phyloP scores from a whole-genome alignment of 2,888 invertebrate genomes.

The Scaptomyza cyrtandrae region DNA sequence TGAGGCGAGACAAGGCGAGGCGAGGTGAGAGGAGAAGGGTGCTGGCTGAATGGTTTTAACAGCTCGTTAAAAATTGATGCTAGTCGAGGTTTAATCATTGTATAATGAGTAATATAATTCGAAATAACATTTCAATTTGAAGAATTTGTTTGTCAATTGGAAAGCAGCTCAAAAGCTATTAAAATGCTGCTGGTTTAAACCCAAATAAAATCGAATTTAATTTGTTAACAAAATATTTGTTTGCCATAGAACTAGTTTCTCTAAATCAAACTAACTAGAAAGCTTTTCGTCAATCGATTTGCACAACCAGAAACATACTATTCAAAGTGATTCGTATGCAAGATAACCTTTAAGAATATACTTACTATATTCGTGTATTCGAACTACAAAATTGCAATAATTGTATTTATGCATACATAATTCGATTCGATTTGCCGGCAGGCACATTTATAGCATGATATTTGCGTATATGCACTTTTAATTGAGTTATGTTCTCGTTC shows the following conservation, averaged over 20 bases:
- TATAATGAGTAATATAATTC: constrained; percentile 15
- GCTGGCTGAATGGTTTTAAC: constrained; percentile 29
- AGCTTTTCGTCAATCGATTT: neutral
- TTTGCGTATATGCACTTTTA: constrained; percentile 11
- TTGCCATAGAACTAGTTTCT: neutral
- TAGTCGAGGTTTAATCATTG: constrained; percentile 5
- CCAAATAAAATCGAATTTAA: neutral
- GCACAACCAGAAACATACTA: too few relatives aligned
- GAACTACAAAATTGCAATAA: neutral
- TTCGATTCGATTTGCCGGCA: constrained; percentile 11
- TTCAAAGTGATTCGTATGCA: too few relatives aligned
- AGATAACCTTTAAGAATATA: constrained; percentile 1
- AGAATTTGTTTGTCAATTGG: too few relatives aligned
- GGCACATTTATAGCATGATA: constrained; percentile 2
- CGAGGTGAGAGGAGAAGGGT: neutral
- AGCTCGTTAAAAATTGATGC: constrained; percentile 41
- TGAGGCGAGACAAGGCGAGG: too few relatives aligned
- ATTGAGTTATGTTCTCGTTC: constrained; percentile 23
- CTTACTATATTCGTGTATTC: neutral
- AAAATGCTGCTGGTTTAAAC: neutral
- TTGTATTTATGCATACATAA: constrained; percentile 1
- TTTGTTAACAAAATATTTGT: neutral
- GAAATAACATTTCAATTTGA: too few relatives aligned
- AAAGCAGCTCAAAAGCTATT: too few relatives aligned
- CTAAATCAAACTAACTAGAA: neutral